Evolutionary conservation across 2,888 invertebrate genomes (phyloP).

Genomic region (Polylopha cassiicola): DNA sequence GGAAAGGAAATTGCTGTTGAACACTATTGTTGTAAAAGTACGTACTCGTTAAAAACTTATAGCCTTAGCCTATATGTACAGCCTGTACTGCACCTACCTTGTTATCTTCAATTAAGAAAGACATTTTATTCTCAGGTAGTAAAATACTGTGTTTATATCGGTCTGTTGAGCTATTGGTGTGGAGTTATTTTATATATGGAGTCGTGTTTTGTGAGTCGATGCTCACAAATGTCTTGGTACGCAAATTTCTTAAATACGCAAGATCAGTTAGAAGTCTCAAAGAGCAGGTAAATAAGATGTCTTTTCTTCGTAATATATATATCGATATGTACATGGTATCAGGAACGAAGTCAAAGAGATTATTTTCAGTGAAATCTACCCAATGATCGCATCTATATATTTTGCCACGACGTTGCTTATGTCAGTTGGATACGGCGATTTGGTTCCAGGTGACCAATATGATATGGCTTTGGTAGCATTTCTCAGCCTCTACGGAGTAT

Average conservation of each 20-base stretch:
- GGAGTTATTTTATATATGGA: slow-evolving; percentile 72
- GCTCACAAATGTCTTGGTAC: slow-evolving; percentile 71
- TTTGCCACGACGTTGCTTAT: slow-evolving; percentile 63
- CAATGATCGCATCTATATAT: slow-evolving; percentile 60
- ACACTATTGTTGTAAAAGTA: slow-evolving; percentile 61
- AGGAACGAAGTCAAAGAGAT: not conserved
- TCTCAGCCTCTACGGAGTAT: slow-evolving; percentile 65
- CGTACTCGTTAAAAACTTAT: no score
- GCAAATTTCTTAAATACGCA: slow-evolving; percentile 50
- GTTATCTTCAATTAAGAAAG: not conserved
- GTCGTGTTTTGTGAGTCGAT: slow-evolving; percentile 68
- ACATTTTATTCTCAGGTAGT: slow-evolving; percentile 41
- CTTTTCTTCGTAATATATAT: not conserved
- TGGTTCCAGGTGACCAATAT: slow-evolving; percentile 57
- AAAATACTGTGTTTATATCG: slow-evolving; percentile 66
- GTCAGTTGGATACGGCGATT: slow-evolving; percentile 70
- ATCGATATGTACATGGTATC: not conserved
- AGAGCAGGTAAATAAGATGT: slow-evolving; percentile 38
- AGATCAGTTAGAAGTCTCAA: slow-evolving; percentile 29
- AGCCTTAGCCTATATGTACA: no score
- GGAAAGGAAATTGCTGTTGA: slow-evolving; percentile 58
- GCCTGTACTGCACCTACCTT: no score
- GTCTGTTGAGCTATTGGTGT: slow-evolving; percentile 69
- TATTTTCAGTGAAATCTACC: slow-evolving; percentile 49
- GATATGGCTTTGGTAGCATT: slow-evolving; percentile 67